These are phyloP conservation scores for Sprattus sprattus DNA, from an alignment of 2,113 vertebrate species.

Conservation along the genomic window DNA sequence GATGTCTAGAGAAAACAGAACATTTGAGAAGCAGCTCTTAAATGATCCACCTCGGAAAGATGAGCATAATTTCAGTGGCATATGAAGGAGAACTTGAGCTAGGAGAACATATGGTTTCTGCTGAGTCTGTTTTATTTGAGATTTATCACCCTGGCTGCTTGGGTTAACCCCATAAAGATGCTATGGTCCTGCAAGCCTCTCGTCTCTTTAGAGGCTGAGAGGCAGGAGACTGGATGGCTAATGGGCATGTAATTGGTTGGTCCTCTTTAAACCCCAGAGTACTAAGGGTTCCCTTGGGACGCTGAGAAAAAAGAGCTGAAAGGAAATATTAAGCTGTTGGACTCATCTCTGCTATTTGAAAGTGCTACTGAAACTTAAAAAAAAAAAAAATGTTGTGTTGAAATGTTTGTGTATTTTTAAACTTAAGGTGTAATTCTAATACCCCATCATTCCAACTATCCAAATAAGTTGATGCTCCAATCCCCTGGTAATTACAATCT, in stretches of 20 bases:
- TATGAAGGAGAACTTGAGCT: not conserved
- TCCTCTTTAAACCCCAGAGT: constrained; percentile 25
- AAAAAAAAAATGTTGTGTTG: not conserved
- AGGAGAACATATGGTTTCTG: constrained; percentile 3
- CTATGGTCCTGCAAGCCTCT: constrained; percentile 33
- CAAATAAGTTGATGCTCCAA: not conserved
- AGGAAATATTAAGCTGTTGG: constrained; percentile 6
- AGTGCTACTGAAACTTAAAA: not conserved
- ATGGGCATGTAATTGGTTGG: constrained; percentile 49
- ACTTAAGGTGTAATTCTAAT: not conserved
- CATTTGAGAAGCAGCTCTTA: not conserved
- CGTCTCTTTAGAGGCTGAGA: constrained; percentile 29
- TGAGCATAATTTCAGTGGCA: not conserved
- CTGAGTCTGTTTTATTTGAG: constrained; percentile 35
- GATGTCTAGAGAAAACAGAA: not conserved
- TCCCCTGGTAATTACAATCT: not conserved
- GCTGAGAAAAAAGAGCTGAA: not conserved
- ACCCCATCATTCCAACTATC: too few relatives aligned
- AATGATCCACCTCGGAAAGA: not conserved
- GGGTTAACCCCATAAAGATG: constrained; percentile 35
- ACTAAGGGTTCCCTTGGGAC: constrained; percentile 45
- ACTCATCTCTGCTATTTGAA: constrained; percentile 2
- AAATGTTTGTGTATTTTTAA: not conserved
- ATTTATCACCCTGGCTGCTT: constrained; percentile 30
- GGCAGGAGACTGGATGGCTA: constrained; percentile 36